Evolutionary conservation across 2,113 vertebrate species (phyloP), one percentile per base, ranked within the genome.

Genomic region (Desmodus rotundus): DNA sequence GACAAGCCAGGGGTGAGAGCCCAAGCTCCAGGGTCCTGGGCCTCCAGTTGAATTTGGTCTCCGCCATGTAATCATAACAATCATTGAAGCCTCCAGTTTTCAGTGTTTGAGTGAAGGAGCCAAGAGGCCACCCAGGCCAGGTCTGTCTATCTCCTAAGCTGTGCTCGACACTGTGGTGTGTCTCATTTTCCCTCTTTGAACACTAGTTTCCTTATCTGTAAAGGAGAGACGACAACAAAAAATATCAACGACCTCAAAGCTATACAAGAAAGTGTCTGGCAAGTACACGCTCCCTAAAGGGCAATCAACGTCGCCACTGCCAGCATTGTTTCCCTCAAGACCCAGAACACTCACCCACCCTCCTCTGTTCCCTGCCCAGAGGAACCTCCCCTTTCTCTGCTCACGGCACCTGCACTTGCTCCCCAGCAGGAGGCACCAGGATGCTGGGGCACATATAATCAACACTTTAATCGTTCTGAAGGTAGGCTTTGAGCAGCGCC

Each of bases 401-500:
- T 4, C 50, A 56, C 0, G 0, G 4, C 5, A 8, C 5, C 15
- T 4, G 19, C 5, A 14, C 36, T 24, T 31, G 20, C 14, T 73
- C 45, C 0, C 2, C 0, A 91, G 22, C 52, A 7, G 0, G 14
- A 90, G 61, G 76, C 41, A 14, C 20, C 89, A 92, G 84, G 72
- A 91, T 1, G 0, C 67, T 41, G 38, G 47, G 15, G n/a, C 52
- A 17, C 0, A 17, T 26, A 65, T 16, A 93, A 93, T 77, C 88
- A 87, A 85, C 19, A 36, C 70, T 98, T 98, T 98, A 98, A 97
- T 98, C 41, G 47, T 43, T 63, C 83, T 28, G 26, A 38, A 78
- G 77, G 45, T 5, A 0, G 61, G 12, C n/a, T 94, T 10, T 36
- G 16, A 80, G 78, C 82, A 63, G 41, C 50, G 41, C 45, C 16